phyloP scores from a whole-genome alignment of 2,888 invertebrate genomes.

The Nyleta sp. region DNA sequence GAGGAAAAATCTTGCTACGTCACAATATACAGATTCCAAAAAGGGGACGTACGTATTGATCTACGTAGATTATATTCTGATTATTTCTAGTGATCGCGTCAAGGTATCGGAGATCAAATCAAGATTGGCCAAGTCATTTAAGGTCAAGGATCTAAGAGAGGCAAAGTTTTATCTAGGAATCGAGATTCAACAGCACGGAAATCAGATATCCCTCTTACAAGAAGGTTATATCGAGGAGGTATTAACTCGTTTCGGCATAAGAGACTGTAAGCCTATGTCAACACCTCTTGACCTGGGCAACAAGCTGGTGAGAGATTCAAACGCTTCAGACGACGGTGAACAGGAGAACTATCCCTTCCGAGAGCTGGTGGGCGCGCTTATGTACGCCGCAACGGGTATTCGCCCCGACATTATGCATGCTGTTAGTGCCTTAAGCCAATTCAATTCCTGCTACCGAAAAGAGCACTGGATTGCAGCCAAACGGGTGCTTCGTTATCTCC shows the following conservation, averaged over 20 bases:
- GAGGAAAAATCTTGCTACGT: no score
- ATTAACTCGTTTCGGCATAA: not conserved
- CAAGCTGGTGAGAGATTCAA: no score
- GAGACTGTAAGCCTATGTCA: no score
- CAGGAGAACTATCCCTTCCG: not conserved
- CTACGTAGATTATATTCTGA: not conserved
- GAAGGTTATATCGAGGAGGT: not conserved
- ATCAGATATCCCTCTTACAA: not conserved
- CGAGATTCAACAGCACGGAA: not conserved
- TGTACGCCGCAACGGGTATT: not conserved
- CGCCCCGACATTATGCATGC: not conserved
- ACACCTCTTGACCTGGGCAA: no score
- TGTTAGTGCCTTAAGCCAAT: not conserved
- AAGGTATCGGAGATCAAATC: not conserved
- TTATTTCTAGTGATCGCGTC: not conserved
- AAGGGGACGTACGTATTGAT: conserved; percentile 1
- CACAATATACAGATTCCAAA: no score
- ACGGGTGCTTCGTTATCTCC: not conserved
- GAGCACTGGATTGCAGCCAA: not conserved
- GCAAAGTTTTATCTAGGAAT: not conserved
- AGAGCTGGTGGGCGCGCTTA: not conserved
- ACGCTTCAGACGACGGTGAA: no score
- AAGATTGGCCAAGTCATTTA: not conserved
- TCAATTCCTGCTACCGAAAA: not conserved
- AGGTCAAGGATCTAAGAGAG: not conserved